Evolutionary conservation across 37 sponge, comb jelly and placozoan genomes (phyloP).

Genomic region (Chondrilla cf. caribensis): DNA sequence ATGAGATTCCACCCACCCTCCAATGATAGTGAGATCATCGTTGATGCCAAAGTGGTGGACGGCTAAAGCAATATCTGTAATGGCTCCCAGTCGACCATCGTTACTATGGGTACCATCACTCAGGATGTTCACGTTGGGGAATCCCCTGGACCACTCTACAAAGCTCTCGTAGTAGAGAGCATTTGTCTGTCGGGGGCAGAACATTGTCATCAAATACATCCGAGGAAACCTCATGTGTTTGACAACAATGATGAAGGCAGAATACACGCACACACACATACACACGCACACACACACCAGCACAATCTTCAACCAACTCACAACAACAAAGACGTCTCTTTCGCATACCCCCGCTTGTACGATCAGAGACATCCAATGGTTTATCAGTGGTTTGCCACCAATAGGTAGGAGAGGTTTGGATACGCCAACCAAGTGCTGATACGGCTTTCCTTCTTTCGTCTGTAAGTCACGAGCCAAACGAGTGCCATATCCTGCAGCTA

Average conservation of each 20-base stretch:
- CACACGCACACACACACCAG: neutral
- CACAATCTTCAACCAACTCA: neutral
- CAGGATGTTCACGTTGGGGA: constrained; percentile 43
- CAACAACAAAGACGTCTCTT: constrained; percentile 5
- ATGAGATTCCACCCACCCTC: constrained; percentile 59
- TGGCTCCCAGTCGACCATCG: constrained; percentile 68
- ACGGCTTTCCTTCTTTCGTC: neutral
- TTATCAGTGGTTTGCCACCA: constrained; percentile 58
- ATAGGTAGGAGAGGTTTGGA: constrained; percentile 80
- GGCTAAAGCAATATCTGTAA: constrained; percentile 47
- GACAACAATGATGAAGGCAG: neutral
- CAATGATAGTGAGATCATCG: constrained; percentile 64
- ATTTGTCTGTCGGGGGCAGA: constrained; percentile 60
- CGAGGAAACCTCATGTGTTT: too few species aligned
- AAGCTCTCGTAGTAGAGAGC: constrained; percentile 36
- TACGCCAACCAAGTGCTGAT: constrained; percentile 36
- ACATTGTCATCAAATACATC: neutral
- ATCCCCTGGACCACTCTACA: constrained; percentile 49
- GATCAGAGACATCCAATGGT: constrained; percentile 47
- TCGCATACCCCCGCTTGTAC: neutral
- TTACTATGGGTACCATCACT: constrained; percentile 50
- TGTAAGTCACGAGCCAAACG: constrained; percentile 59
- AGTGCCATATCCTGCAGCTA: constrained; percentile 87
- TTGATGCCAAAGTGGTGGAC: constrained; percentile 27
- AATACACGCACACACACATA: neutral